Evolutionary conservation across 2,888 invertebrate species (phyloP).

Genomic region (Troides aeacus): DNA sequence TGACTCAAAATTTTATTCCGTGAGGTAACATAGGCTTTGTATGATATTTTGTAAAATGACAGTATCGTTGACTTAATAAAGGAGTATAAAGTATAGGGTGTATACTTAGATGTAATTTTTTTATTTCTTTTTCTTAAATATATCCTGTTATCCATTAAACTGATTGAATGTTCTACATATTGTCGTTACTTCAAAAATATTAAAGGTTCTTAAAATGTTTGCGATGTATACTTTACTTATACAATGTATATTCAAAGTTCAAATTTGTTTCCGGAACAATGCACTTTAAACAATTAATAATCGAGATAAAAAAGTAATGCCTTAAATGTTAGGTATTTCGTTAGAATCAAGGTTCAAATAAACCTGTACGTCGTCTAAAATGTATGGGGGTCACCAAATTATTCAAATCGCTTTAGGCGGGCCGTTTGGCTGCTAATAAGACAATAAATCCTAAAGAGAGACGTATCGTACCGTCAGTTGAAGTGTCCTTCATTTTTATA

Average conservation of each 20-base stretch:
- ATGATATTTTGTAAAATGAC: neutral
- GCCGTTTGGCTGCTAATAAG: constrained; percentile 47
- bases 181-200: no score
- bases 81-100: no score
- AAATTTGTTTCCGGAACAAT: neutral
- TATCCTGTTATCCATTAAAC: no score
- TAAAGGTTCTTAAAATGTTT: no score
- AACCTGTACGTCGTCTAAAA: constrained; percentile 30
- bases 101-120: no score
- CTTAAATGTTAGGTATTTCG: neutral
- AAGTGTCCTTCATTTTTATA: constrained; percentile 65
- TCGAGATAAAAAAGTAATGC: neutral
- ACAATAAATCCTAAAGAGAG: constrained; percentile 51
- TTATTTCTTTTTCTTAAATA: no score
- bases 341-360: constrained; percentile 10
- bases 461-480: constrained; percentile 39
- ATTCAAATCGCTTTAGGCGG: constrained; percentile 34
- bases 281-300: neutral
- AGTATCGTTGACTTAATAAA: neutral
- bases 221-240: no score
- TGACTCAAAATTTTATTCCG: neutral
- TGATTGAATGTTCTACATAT: no score
- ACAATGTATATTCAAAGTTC: neutral
- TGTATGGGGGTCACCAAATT: constrained; percentile 26
- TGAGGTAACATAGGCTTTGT: neutral